Conservation (phyloP, 2,888 invertebrate species). For the Catocala sponsa region DNA sequence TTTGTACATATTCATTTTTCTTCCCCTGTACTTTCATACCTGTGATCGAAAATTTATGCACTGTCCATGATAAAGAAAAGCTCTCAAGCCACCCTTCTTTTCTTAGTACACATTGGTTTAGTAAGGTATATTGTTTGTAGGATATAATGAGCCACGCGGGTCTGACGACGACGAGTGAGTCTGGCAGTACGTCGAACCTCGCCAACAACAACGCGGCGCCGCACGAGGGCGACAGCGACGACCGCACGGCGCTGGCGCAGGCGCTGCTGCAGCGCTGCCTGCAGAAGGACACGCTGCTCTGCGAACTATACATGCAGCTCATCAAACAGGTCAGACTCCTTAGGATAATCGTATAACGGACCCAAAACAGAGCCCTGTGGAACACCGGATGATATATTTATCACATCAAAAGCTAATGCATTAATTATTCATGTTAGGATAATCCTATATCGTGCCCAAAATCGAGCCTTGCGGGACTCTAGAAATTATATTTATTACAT, state of each 20-base stretch:
- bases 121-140: slow-evolving; percentile 46
- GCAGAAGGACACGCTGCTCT: slow-evolving; percentile 95
- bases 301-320: slow-evolving; percentile 96
- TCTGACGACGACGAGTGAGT: slow-evolving; percentile 84
- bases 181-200: slow-evolving; percentile 78
- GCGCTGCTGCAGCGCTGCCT: slow-evolving; percentile 96
- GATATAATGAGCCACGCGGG: slow-evolving; percentile 96
- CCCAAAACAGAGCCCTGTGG: background rate
- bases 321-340: slow-evolving; percentile 91
- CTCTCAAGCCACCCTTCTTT: background rate
- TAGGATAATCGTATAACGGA: too few relatives aligned
- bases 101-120: background rate
- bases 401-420: too few relatives aligned
- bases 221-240: slow-evolving; percentile 91
- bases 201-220: slow-evolving; percentile 77
- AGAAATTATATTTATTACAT: too few relatives aligned
- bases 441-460: too few relatives aligned
- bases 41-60: too few relatives aligned
- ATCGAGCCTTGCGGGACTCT: too few relatives aligned
- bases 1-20: too few relatives aligned
- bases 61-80: too few relatives aligned
- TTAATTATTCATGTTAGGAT: too few relatives aligned
- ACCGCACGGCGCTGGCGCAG: slow-evolving; percentile 96
- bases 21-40: too few relatives aligned
- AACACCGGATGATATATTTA: background rate